phyloP scores from a whole-genome alignment of 2,113 vertebrate genomes.

The Vombatus ursinus region DNA sequence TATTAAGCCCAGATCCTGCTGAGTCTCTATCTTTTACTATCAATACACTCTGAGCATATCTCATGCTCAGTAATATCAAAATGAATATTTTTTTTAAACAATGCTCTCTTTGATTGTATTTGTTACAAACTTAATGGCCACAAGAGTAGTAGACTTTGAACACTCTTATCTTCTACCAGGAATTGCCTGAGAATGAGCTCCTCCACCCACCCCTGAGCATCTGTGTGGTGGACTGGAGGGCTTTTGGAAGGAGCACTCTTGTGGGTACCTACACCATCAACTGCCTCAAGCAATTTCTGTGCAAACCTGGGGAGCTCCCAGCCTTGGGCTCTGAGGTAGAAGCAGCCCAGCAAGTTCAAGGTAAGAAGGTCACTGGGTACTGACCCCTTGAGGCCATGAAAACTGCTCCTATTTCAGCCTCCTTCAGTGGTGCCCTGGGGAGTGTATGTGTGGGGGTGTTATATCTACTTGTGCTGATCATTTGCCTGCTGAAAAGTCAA shows the following conservation, averaged over 20 bases:
- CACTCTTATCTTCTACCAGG: conserved; percentile 79
- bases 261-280: conserved; percentile 95
- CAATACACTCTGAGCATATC: neutral
- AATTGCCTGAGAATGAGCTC: conserved; percentile 94
- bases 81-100: neutral
- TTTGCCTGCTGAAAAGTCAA: neutral
- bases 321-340: conserved; percentile 44
- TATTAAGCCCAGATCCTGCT: neutral
- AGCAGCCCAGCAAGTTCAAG: conserved; percentile 48
- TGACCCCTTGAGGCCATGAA: neutral
- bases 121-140: neutral
- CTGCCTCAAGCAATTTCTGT: conserved; percentile 91
- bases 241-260: conserved; percentile 96
- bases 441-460: neutral
- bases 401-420: neutral
- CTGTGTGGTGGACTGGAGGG: conserved; percentile 96
- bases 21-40: neutral
- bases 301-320: conserved; percentile 71
- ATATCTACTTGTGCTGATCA: neutral
- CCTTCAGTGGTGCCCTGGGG: neutral
- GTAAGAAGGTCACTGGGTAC: conserved; percentile 64
- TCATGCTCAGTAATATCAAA: neutral
- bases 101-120: neutral
- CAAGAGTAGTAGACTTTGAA: neutral
- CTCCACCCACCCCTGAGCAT: conserved; percentile 95